Conservation (phyloP, 2,113 vertebrate genomes). For the Oryzias melastigma region DNA sequence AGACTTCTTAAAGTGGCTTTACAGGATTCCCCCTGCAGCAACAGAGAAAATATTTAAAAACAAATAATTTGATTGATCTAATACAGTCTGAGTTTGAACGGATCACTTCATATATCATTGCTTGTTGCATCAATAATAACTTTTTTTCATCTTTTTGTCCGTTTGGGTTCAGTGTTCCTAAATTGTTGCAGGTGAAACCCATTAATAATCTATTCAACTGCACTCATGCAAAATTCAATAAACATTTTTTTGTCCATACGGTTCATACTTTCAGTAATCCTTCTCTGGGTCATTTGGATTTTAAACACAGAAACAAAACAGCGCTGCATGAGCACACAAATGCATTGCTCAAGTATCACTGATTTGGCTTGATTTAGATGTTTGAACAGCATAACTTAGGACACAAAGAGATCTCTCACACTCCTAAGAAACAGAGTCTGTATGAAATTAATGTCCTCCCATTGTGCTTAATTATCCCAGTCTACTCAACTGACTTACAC, state of each 20-base stretch:
- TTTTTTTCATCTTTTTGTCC: neutral
- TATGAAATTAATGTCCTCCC: constrained; percentile 34
- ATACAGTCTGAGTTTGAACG: neutral
- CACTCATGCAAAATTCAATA: neutral
- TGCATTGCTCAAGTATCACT: neutral
- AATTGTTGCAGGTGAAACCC: neutral
- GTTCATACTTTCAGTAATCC: neutral
- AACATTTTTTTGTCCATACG: neutral
- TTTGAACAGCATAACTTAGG: constrained; percentile 16
- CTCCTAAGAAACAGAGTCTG: constrained; percentile 31
- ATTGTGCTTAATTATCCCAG: constrained; percentile 58
- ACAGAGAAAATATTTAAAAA: neutral
- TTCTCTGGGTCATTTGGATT: constrained; percentile 3
- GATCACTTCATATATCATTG: neutral
- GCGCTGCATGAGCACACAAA: constrained; percentile 1
- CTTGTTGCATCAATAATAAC: neutral
- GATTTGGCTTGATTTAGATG: constrained; percentile 4
- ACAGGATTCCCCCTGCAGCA: neutral
- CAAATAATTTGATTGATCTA: neutral
- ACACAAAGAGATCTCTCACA: constrained; percentile 27
- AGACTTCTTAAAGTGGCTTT: too few relatives aligned
- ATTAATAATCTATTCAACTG: neutral
- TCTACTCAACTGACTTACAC: constrained; percentile 35
- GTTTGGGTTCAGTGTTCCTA: neutral
- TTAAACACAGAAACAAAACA: neutral